A percentile compares a stretch with the other conserved stretches of the same genome.
Conservation (phyloP, 2,888 invertebrate genomes). For the Listrodromus nycthemerus region DNA sequence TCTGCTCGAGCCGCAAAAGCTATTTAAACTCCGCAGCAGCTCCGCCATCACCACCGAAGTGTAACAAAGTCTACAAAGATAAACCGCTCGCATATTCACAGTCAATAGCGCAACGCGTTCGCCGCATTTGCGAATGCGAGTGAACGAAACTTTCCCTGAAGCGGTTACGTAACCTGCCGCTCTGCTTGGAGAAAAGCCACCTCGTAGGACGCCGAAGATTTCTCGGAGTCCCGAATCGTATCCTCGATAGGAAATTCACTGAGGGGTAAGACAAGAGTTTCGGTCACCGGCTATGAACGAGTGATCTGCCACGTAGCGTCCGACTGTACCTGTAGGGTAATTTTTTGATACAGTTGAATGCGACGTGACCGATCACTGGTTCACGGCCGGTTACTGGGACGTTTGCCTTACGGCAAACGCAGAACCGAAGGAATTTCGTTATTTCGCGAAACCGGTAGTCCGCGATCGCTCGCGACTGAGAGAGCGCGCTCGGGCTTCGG, state of each 20-base stretch:
- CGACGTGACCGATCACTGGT: not conserved
- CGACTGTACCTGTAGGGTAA: not conserved
- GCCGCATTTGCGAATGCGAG: conserved; percentile 64
- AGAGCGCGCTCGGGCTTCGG: conserved; percentile 66
- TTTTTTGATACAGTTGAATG: too few relatives aligned
- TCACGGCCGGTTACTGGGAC: not conserved
- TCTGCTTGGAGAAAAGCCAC: not conserved
- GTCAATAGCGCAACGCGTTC: conserved; percentile 15
- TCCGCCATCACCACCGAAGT: not conserved
- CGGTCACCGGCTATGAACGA: conserved; percentile 17
- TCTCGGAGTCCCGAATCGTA: conserved; percentile 4
- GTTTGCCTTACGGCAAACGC: not conserved
- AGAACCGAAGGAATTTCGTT: conserved; percentile 73
- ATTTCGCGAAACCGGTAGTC: conserved; percentile 70
- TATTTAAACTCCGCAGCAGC: not conserved
- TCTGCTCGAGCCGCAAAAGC: not conserved
- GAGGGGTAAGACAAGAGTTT: conserved; percentile 14
- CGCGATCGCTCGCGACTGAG: conserved; percentile 28
- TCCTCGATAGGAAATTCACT: conserved; percentile 22
- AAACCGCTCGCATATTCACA: not conserved
- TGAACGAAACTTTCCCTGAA: conserved; percentile 77
- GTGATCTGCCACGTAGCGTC: not conserved
- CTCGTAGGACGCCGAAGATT: conserved; percentile 20
- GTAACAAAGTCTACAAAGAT: conserved; percentile 11
- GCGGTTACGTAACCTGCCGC: conserved; percentile 71